A percentile compares a stretch with the other conserved stretches of the same genome.
Evolutionary conservation across 2,797 vertebrate genomes (phyloP).

Genomic region (Alauda arvensis): DNA sequence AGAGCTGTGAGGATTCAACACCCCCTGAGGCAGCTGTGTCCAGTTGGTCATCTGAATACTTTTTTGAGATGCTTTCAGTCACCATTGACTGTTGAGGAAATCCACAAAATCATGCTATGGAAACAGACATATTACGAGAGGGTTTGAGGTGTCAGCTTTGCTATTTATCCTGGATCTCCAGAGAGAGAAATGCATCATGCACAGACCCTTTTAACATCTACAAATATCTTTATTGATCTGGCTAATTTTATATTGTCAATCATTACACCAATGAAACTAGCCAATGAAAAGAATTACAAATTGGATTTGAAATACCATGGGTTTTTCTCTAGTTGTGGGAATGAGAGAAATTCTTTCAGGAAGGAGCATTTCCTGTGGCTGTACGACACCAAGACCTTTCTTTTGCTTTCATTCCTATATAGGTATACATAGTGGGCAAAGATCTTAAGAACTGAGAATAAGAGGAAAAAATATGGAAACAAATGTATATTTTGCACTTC

Average conservation of each 20-base stretch:
- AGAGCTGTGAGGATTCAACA: background rate
- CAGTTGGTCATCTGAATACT: background rate
- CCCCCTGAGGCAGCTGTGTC: background rate
- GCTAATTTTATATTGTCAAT: background rate
- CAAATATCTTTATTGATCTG: background rate
- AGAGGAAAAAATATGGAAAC: background rate
- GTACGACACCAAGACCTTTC: background rate
- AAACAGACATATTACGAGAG: background rate
- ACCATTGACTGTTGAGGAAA: background rate
- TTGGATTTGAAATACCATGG: background rate
- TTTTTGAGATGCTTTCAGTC: background rate
- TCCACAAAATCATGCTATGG: background rate
- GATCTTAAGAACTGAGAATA: background rate
- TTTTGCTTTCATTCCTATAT: background rate
- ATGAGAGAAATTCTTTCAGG: background rate
- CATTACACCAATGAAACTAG: background rate
- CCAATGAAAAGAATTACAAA: background rate
- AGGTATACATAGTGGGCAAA: background rate
- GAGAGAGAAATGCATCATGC: background rate
- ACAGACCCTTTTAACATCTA: background rate
- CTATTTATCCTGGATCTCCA: background rate
- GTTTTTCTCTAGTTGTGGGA: background rate
- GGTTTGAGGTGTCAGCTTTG: background rate
- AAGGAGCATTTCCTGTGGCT: background rate
- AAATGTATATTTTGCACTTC: background rate